Percentiles rank a stretch among this genome's conserved stretches.
phyloP scores from a whole-genome alignment of 2,888 invertebrate genomes.

The Eumacrocentrus americanus region DNA sequence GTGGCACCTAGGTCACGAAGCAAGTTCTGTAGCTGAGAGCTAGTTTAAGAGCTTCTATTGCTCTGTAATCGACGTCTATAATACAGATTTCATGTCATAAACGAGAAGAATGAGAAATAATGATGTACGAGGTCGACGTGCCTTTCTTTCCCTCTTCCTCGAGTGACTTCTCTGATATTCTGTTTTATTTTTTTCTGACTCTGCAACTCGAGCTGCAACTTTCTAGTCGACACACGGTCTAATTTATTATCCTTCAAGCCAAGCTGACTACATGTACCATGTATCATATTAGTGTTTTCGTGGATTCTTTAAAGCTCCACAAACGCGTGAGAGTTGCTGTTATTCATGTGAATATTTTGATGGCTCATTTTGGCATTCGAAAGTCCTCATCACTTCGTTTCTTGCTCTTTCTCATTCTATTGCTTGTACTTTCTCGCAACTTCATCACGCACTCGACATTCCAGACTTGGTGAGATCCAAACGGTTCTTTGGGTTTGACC shows the following conservation, averaged over 20 bases:
- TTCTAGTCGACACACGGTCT: constrained; percentile 49
- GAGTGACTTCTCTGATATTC: constrained; percentile 3
- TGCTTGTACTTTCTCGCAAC: constrained; percentile 23
- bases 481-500: not conserved
- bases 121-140: too few species aligned
- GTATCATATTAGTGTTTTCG: too few species aligned
- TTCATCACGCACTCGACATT: constrained; percentile 26
- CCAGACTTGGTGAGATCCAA: constrained; percentile 5
- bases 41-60: too few species aligned
- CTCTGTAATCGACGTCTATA: too few species aligned
- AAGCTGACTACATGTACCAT: too few species aligned
- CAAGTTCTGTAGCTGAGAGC: too few species aligned
- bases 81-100: too few species aligned
- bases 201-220: constrained; percentile 41
- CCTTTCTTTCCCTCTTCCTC: constrained; percentile 4
- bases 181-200: constrained; percentile 26
- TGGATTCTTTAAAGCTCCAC: constrained; percentile 15
- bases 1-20: too few species aligned
- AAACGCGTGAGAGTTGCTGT: not conserved
- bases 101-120: too few species aligned
- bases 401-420: not conserved
- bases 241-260: constrained; percentile 48
- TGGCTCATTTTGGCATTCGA: not conserved
- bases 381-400: not conserved
- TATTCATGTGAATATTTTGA: constrained; percentile 1